Evolutionary conservation across 2,888 invertebrate species (phyloP).

Genomic region (Acleris laterana): DNA sequence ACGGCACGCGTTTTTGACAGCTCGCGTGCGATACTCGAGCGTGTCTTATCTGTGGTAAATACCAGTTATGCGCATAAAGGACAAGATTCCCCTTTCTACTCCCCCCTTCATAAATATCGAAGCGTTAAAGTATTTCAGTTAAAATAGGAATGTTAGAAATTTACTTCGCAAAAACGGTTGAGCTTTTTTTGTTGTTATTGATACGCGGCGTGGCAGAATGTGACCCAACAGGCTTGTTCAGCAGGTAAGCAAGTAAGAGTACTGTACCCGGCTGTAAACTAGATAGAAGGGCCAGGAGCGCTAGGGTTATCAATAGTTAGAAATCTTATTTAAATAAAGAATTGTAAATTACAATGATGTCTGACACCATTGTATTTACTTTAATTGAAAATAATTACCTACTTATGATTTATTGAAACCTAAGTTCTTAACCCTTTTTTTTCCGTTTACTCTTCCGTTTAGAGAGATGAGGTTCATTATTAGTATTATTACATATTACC

Average conservation of each 20-base stretch:
- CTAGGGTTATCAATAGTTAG: conserved; percentile 20
- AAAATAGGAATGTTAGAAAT: conserved; percentile 8
- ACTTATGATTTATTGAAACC: too few relatives aligned
- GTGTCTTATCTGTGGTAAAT: conserved; percentile 10
- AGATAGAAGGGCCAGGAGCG: conserved; percentile 64
- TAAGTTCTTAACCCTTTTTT: too few relatives aligned
- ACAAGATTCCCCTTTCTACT: conserved; percentile 8
- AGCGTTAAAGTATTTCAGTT: conserved; percentile 13
- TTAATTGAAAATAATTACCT: too few relatives aligned
- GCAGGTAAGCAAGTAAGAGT: conserved; percentile 61
- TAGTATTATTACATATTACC: too few relatives aligned
- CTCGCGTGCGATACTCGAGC: conserved; percentile 20
- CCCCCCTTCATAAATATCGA: conserved; percentile 4
- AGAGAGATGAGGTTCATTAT: too few relatives aligned
- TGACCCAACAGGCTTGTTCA: conserved; percentile 63
- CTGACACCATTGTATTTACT: too few relatives aligned
- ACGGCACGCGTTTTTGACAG: conserved; percentile 37
- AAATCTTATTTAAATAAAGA: too few relatives aligned
- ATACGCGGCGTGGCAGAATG: conserved; percentile 48
- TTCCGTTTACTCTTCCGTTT: too few relatives aligned
- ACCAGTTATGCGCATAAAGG: conserved; percentile 9
- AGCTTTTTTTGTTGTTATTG: conserved; percentile 23
- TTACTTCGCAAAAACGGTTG: conserved; percentile 1
- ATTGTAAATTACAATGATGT: too few relatives aligned
- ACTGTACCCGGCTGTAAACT: conserved; percentile 62